Percentiles rank a stretch among this genome's conserved stretches.
Evolutionary conservation across 2,797 vertebrate species (phyloP).

Genomic region (Characodon lateralis): DNA sequence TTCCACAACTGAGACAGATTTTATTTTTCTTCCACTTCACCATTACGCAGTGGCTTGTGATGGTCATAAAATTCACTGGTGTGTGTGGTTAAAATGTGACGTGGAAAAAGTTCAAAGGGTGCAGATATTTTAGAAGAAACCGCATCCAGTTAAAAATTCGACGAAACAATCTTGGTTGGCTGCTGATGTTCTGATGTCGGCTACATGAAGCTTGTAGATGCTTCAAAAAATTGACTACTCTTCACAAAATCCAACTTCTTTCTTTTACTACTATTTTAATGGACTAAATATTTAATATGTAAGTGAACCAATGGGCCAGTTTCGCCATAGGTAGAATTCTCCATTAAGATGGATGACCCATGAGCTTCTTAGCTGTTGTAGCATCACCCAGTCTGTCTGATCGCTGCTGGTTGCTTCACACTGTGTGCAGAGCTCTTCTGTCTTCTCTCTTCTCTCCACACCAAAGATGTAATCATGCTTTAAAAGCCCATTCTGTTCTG

Average conservation of each 20-base stretch:
- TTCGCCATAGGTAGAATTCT: conserved; percentile 25
- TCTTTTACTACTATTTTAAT: not conserved
- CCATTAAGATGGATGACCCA: conserved; percentile 42
- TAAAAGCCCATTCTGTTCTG: not conserved
- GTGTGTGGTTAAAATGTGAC: too few species aligned
- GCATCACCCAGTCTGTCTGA: conserved; percentile 15
- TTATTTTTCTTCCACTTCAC: not conserved
- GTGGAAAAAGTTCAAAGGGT: not conserved
- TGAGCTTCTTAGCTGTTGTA: conserved; percentile 25
- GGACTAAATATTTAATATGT: not conserved
- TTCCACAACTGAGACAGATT: not conserved
- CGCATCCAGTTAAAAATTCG: not conserved
- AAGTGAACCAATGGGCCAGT: conserved; percentile 30
- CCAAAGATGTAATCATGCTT: not conserved
- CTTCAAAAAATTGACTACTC: not conserved
- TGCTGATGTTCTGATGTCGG: not conserved
- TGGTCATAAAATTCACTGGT: not conserved
- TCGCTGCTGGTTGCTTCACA: conserved; percentile 8
- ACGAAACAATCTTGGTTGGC: not conserved
- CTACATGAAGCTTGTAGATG: too few species aligned
- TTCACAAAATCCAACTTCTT: not conserved
- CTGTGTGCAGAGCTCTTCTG: conserved; percentile 26
- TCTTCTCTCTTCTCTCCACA: conserved; percentile 6
- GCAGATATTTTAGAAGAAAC: not conserved
- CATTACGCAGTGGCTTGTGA: not conserved